Conservation (phyloP, 2,113 vertebrate species). For the Pseudopodoces humilis region DNA sequence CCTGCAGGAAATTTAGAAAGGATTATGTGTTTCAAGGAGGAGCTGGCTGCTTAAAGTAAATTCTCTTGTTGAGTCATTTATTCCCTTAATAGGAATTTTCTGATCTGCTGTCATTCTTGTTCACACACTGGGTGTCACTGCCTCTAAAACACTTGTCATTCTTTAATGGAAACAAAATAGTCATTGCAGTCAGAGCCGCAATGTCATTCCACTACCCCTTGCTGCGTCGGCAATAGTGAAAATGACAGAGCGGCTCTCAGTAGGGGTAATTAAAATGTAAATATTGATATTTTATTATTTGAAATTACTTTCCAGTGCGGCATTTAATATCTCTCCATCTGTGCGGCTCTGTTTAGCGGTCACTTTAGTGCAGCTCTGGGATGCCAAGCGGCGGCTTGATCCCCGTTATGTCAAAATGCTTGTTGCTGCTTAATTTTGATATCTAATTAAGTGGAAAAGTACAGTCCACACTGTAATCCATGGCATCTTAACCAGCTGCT, state of each 20-base stretch:
- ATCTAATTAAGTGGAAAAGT: slow-evolving; percentile 97
- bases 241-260: slow-evolving; percentile 86
- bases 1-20: slow-evolving; percentile 64
- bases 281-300: slow-evolving; percentile 99
- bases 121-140: slow-evolving; percentile 81
- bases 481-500: slow-evolving; percentile 93
- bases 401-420: slow-evolving; percentile 86
- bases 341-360: slow-evolving; percentile 88
- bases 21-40: slow-evolving; percentile 72
- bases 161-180: slow-evolving; percentile 89
- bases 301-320: slow-evolving; percentile 96
- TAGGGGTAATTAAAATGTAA: slow-evolving; percentile 99
- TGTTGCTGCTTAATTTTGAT: slow-evolving; percentile 92
- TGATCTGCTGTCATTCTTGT: slow-evolving; percentile 83
- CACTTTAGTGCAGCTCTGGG: slow-evolving; percentile 89
- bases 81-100: slow-evolving; percentile 85
- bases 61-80: slow-evolving; percentile 79
- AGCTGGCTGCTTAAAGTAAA: slow-evolving; percentile 59
- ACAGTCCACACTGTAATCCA: slow-evolving; percentile 91
- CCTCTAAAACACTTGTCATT: slow-evolving; percentile 85
- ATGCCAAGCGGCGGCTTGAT: slow-evolving; percentile 84
- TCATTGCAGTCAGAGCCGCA: slow-evolving; percentile 80
- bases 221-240: slow-evolving; percentile 84
- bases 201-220: slow-evolving; percentile 84
- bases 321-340: slow-evolving; percentile 99